phyloP scores from a whole-genome alignment of 2,888 invertebrate species.

The Vandiemenella viatica region DNA sequence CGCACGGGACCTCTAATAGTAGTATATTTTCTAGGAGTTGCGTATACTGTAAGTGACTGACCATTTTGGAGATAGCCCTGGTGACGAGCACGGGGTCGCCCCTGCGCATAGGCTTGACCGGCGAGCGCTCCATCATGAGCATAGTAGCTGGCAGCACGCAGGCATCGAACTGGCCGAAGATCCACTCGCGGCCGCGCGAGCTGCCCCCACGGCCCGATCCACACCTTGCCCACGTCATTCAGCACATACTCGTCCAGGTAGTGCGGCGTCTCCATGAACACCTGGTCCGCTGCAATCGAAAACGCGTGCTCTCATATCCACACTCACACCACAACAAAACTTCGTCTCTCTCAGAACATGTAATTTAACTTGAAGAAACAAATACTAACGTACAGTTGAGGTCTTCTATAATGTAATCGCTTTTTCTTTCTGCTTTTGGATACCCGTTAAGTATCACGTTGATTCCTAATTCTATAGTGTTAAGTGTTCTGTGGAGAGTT shows the following conservation, averaged over 20 bases:
- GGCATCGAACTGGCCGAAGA: conserved; percentile 67
- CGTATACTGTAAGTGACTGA: conserved; percentile 23
- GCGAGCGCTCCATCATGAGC: conserved; percentile 52
- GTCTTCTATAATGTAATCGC: too few species aligned
- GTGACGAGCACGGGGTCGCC: conserved; percentile 56
- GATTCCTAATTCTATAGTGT: too few species aligned
- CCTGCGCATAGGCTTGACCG: conserved; percentile 40
- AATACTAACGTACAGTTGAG: too few species aligned
- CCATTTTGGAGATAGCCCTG: conserved; percentile 55
- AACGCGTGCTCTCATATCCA: neutral
- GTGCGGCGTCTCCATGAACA: conserved; percentile 53
- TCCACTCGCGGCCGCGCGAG: conserved; percentile 65
- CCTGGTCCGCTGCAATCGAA: conserved; percentile 47
- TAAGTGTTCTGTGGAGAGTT: too few species aligned
- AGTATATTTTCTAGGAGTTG: too few species aligned
- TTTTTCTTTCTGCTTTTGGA: too few species aligned
- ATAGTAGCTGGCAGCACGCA: conserved; percentile 52
- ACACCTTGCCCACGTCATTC: conserved; percentile 73
- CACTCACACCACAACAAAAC: too few species aligned
- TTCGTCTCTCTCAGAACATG: too few species aligned
- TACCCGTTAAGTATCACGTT: too few species aligned
- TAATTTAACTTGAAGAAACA: neutral
- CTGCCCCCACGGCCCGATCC: conserved; percentile 62
- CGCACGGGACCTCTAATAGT: too few species aligned
- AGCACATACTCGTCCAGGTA: conserved; percentile 61